Percentiles rank a stretch among this genome's conserved stretches.
phyloP scores from a whole-genome alignment of 2,113 vertebrate species.

The Chamaetylas fuelleborni region DNA sequence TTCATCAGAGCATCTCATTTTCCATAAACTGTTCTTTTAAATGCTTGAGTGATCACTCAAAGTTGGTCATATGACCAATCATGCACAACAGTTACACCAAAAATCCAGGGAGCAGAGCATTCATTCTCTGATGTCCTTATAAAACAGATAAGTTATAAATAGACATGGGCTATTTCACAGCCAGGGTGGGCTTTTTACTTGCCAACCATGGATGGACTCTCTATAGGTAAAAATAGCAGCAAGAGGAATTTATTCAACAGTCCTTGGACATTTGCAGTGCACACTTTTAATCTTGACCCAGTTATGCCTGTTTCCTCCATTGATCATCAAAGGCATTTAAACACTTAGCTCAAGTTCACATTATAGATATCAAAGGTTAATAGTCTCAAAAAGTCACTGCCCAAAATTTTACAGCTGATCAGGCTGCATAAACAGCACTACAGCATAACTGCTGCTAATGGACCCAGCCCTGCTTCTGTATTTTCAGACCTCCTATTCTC shows the following conservation, averaged over 20 bases:
- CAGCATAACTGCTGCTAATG: neutral
- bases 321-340: neutral
- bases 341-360: neutral
- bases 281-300: neutral
- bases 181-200: neutral
- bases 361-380: neutral
- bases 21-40: slow-evolving; percentile 25
- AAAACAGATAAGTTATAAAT: neutral
- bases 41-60: neutral
- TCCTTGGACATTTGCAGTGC: neutral
- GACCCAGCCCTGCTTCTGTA: neutral
- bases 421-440: neutral
- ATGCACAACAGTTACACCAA: neutral
- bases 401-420: neutral
- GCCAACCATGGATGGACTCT: neutral
- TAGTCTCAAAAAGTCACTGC: neutral
- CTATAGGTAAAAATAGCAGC: neutral
- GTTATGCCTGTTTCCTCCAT: neutral
- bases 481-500: neutral
- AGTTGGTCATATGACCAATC: neutral
- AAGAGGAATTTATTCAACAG: neutral
- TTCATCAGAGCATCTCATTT: slow-evolving; percentile 13
- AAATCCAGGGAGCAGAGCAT: neutral
- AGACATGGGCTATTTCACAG: neutral
- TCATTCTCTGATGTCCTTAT: neutral